Percentiles rank a stretch among this genome's conserved stretches.
phyloP scores from a whole-genome alignment of 2,797 vertebrate species.

The Trachurus trachurus region DNA sequence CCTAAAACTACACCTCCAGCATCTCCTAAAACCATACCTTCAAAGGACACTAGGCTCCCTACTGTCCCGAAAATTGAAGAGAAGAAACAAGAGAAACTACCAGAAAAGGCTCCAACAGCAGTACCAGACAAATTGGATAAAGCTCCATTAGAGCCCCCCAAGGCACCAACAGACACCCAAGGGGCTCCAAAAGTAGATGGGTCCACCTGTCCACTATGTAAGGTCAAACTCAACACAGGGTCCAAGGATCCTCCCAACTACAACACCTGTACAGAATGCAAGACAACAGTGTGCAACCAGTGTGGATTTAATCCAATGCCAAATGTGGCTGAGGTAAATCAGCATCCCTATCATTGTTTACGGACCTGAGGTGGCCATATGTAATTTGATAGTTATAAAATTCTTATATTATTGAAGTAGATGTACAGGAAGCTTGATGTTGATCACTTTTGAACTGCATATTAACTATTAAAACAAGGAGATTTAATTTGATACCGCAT shows the following conservation, averaged over 20 bases:
- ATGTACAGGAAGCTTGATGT: neutral
- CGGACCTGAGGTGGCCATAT: neutral
- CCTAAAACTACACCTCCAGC: slow-evolving; percentile 74
- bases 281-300: slow-evolving; percentile 91
- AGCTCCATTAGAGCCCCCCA: slow-evolving; percentile 45
- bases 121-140: slow-evolving; percentile 61
- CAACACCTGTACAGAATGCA: slow-evolving; percentile 94
- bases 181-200: slow-evolving; percentile 53
- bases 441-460: neutral
- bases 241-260: slow-evolving; percentile 90
- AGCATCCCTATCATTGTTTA: neutral
- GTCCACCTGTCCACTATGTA: slow-evolving; percentile 91
- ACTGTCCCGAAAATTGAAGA: slow-evolving; percentile 58
- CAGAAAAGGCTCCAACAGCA: slow-evolving; percentile 41
- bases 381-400: neutral
- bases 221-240: slow-evolving; percentile 87
- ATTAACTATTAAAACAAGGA: neutral
- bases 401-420: neutral
- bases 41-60: slow-evolving; percentile 53
- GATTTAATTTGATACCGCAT: neutral
- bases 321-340: slow-evolving; percentile 81
- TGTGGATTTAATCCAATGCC: slow-evolving; percentile 97
- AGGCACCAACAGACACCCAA: slow-evolving; percentile 67
- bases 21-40: slow-evolving; percentile 61
- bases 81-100: slow-evolving; percentile 63